Conservation (phyloP, 1,140 invertebrate genomes). For the Drosophila miranda region DNA sequence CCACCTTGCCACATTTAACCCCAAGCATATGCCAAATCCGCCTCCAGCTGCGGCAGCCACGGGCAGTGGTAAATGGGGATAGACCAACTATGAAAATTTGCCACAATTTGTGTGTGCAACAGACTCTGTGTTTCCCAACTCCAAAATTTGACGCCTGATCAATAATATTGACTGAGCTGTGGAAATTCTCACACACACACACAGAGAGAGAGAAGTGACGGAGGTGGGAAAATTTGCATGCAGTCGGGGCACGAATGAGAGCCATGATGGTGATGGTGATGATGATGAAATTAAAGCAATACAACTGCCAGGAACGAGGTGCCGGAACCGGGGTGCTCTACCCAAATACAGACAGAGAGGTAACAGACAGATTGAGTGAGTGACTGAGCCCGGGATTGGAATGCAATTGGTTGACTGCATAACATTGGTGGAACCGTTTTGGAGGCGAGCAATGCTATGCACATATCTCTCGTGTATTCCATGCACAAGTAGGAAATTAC, state of each 20-base stretch:
- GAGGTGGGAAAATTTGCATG: conserved; percentile 58
- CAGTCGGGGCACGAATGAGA: conserved; percentile 49
- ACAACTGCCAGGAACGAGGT: conserved; percentile 21
- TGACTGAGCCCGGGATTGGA: conserved; percentile 24
- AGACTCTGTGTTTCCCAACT: conserved; percentile 18
- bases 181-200: conserved; percentile 19
- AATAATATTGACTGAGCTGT: conserved; percentile 69
- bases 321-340: neutral
- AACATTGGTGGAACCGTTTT: conserved; percentile 41
- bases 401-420: conserved; percentile 46
- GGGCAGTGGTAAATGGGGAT: conserved; percentile 1
- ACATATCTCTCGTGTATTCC: conserved; percentile 54
- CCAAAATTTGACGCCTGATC: conserved; percentile 72
- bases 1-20: too few species aligned
- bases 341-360: conserved; percentile 5
- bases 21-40: neutral
- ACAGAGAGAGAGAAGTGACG: conserved; percentile 3
- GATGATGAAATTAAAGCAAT: conserved; percentile 77
- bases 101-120: conserved; percentile 56
- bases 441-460: conserved; percentile 14
- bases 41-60: conserved; percentile 6
- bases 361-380: conserved; percentile 23
- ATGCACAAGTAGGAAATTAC: conserved; percentile 75
- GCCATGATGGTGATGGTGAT: conserved; percentile 41
- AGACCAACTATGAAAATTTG: conserved; percentile 58